A percentile compares a stretch with the other conserved stretches of the same genome.
Conservation (phyloP, 2,113 vertebrate species). For the Lipotes vexillifer region DNA sequence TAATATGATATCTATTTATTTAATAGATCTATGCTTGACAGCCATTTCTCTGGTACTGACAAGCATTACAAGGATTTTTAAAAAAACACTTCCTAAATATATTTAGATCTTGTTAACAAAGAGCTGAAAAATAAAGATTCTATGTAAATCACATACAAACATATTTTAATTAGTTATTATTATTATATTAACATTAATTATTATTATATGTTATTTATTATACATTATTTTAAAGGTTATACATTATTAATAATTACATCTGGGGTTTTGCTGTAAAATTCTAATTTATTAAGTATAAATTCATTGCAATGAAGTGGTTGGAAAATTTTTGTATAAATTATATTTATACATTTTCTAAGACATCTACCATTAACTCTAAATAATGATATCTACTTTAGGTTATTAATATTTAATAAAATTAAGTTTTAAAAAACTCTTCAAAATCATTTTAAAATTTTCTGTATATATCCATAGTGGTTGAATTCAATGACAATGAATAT, state of each 20-base stretch:
- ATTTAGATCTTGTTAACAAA: background rate
- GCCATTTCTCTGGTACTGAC: background rate
- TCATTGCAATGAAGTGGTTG: background rate
- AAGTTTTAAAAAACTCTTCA: background rate
- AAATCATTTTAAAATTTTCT: background rate
- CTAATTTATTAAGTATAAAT: background rate
- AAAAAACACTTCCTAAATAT: background rate
- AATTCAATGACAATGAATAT: background rate
- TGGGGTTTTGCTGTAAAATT: background rate
- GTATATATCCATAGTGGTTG: background rate
- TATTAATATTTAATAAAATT: background rate
- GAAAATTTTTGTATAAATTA: background rate
- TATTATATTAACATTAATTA: background rate
- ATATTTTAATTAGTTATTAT: background rate
- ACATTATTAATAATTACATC: background rate
- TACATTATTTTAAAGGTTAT: no score
- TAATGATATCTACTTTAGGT: background rate
- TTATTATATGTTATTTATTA: background rate
- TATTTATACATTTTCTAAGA: background rate
- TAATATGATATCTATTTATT: background rate
- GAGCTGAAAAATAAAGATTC: background rate
- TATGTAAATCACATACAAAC: background rate
- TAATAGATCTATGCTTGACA: conserved; percentile 13
- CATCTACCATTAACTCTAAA: background rate
- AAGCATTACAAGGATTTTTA: background rate